A percentile compares a stretch with the other conserved stretches of the same genome.
phyloP scores from a whole-genome alignment of 2,797 vertebrate species.

The Falco columbarius region DNA sequence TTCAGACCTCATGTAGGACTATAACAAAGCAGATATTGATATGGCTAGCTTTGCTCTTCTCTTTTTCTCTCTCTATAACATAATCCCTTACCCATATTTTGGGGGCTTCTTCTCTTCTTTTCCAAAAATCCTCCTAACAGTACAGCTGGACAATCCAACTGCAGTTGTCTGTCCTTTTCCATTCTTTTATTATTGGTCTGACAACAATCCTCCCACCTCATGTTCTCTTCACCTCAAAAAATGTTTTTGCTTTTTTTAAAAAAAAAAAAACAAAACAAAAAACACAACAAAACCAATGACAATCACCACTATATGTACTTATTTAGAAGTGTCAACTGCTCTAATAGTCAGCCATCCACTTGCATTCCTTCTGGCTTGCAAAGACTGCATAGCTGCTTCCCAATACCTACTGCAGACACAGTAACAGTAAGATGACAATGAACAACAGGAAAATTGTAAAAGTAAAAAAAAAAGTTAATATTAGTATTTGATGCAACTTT shows the following conservation, averaged over 20 bases:
- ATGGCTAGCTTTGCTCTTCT: background rate
- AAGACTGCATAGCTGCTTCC: background rate
- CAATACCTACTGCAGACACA: background rate
- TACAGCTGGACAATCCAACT: background rate
- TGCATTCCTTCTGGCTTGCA: background rate
- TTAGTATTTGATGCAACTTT: background rate
- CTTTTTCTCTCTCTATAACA: background rate
- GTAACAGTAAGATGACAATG: background rate
- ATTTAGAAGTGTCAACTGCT: background rate
- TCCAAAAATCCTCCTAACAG: background rate
- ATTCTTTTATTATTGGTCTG: background rate
- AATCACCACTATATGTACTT: background rate
- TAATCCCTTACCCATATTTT: background rate
- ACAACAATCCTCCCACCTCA: background rate
- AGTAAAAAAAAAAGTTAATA: background rate
- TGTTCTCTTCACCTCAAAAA: background rate
- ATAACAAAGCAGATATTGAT: background rate
- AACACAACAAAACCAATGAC: too few species aligned
- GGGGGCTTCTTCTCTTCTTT: background rate
- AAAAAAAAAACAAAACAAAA: background rate
- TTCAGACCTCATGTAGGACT: background rate
- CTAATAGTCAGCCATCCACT: background rate
- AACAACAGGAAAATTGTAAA: background rate
- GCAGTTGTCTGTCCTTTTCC: background rate
- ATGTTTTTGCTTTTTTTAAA: background rate